phyloP scores from a whole-genome alignment of 2,797 vertebrate genomes.

The Staurois parvus region DNA sequence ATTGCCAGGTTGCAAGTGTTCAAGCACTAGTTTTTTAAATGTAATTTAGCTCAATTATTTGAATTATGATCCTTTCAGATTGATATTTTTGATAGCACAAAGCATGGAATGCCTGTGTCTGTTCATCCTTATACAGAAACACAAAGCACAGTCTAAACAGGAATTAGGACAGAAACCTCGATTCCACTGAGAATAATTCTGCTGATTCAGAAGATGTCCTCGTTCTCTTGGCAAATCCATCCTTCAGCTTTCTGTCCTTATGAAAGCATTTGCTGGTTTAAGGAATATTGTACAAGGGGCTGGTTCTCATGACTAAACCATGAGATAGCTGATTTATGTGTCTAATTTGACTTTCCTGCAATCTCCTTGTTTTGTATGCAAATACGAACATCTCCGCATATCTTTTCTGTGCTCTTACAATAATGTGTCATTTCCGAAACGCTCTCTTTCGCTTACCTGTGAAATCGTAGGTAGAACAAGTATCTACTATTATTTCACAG shows the following conservation, averaged over 20 bases:
- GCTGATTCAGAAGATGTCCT: constrained; percentile 39
- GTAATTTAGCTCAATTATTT: background rate
- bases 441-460: constrained; percentile 33
- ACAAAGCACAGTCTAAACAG: background rate
- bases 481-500: constrained; percentile 44
- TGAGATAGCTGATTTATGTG: constrained; percentile 56
- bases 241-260: constrained; percentile 4
- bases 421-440: constrained; percentile 20
- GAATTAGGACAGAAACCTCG: constrained; percentile 1
- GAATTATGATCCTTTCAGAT: background rate
- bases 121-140: background rate
- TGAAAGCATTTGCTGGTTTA: constrained; percentile 25
- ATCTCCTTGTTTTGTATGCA: constrained; percentile 54
- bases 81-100: background rate
- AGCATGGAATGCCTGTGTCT: background rate
- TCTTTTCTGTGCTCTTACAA: constrained; percentile 45
- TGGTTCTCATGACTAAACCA: constrained; percentile 55
- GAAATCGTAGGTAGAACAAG: constrained; percentile 44
- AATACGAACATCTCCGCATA: constrained; percentile 48
- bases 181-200: constrained; percentile 30
- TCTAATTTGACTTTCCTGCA: constrained; percentile 53
- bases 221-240: constrained; percentile 30
- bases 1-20: too few relatives aligned
- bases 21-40: background rate
- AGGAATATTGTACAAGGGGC: constrained; percentile 14